Conservation (phyloP, 2,888 invertebrate genomes). For the Resseliella maxima region DNA sequence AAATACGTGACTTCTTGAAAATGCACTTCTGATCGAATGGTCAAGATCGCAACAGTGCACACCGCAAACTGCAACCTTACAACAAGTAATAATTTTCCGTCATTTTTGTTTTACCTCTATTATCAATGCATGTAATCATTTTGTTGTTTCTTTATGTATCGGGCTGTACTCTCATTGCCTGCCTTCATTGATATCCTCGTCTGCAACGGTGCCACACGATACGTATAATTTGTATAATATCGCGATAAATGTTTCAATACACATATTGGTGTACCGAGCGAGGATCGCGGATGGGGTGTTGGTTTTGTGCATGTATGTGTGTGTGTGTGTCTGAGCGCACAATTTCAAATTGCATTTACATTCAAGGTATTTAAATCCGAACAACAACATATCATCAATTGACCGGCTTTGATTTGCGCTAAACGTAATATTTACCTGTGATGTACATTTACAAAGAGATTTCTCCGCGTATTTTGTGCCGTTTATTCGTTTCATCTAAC, state of each 20-base stretch:
- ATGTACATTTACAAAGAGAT: neutral
- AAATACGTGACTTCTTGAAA: constrained; percentile 54
- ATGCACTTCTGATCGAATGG: neutral
- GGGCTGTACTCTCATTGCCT: too few species aligned
- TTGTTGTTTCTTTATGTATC: neutral
- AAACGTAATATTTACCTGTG: neutral
- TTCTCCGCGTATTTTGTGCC: neutral
- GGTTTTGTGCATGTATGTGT: too few species aligned
- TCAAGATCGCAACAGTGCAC: neutral
- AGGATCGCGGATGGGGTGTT: neutral
- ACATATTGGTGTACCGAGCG: neutral
- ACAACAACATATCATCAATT: constrained; percentile 4
- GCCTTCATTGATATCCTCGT: neutral
- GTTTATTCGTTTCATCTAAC: neutral
- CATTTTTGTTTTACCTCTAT: constrained; percentile 7
- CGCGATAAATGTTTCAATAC: constrained; percentile 48
- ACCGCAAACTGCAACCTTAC: neutral
- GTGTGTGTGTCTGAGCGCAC: too few species aligned
- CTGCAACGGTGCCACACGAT: neutral
- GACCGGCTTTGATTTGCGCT: neutral
- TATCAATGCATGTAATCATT: constrained; percentile 27
- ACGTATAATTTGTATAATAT: constrained; percentile 50
- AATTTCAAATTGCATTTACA: constrained; percentile 18
- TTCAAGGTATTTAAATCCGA: neutral
- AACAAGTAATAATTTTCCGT: constrained; percentile 26